Evolutionary conservation across 1,140 invertebrate species (phyloP).

Genomic region (Latrodectus geometricus): DNA sequence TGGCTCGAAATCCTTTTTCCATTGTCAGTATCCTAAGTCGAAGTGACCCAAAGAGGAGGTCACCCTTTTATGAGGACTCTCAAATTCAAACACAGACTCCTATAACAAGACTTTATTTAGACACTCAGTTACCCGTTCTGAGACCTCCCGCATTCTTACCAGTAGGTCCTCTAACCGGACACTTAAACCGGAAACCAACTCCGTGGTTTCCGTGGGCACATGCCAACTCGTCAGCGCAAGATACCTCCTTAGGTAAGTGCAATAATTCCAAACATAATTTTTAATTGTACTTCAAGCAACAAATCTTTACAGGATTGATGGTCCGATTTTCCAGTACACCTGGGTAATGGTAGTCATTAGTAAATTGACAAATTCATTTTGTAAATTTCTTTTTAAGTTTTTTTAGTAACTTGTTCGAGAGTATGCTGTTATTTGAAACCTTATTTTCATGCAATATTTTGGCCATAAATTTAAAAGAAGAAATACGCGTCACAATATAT

Average conservation of each 20-base stretch:
- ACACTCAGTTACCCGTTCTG: constrained; percentile 38
- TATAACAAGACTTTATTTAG: constrained; percentile 42
- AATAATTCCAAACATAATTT: background rate
- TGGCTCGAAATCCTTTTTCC: constrained; percentile 55
- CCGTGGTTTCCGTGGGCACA: constrained; percentile 64
- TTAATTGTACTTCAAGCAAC: too few relatives aligned
- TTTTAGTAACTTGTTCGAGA: too few relatives aligned
- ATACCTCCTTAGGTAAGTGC: constrained; percentile 41
- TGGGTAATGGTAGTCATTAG: too few relatives aligned
- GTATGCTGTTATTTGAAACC: too few relatives aligned
- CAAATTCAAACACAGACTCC: constrained; percentile 20
- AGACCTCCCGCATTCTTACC: constrained; percentile 57
- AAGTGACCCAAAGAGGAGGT: constrained; percentile 64
- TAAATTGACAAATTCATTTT: too few relatives aligned
- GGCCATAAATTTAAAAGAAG: too few relatives aligned
- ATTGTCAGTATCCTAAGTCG: constrained; percentile 68
- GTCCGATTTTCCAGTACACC: too few relatives aligned
- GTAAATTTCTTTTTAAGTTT: too few relatives aligned
- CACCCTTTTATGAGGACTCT: constrained; percentile 33
- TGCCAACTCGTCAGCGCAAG: constrained; percentile 48
- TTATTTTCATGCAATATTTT: too few relatives aligned
- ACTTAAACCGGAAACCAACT: constrained; percentile 62
- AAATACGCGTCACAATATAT: too few relatives aligned
- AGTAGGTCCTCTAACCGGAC: constrained; percentile 45
- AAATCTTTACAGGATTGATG: too few relatives aligned